Evolutionary conservation across 2,888 invertebrate genomes (phyloP), one percentile per base, ranked within the genome.

Genomic region (Teleogryllus oceanicus): DNA sequence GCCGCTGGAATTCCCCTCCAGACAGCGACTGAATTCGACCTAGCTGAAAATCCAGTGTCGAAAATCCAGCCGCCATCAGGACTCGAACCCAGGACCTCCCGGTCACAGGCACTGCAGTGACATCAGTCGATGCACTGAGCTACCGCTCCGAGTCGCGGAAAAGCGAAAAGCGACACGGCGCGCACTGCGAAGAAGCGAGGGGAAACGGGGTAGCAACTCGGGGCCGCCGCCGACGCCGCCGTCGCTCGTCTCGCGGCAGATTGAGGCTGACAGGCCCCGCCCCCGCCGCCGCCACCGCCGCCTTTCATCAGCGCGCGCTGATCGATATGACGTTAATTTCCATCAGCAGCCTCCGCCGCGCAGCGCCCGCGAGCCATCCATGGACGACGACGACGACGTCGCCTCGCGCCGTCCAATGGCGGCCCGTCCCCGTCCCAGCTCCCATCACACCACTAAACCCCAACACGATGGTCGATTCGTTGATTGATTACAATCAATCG

Each of bases 271-370:
- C 62, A n/a, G 62, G 62, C 62, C 16, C 62, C 62, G 16, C 62
- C 13, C 16, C 62, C n/a, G n/a, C 2, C 24, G 24, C 24, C 24
- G 24, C 24, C 24, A 24, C 1, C 62, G 62, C 62, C 62, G 62
- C 62, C 62, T 62, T 62, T 62, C 62, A 62, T 10, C 16, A 12
- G n/a, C 62, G 62, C 16, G 62, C 62, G 62, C 62, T 62, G 62
- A 62, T 62, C 62, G 62, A 62, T 62, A 62, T 62, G 62, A 62
- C 62, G 62, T 62, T 62, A 62, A 62, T 62, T 62, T 62, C 62
- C 62, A 62, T 62, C 62, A 62, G 62, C 62, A 62, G 62, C 62
- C 62, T 13, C 62, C 62, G 62, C 62, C 62, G 5, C 37, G 62
- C 62, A 18, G 62, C 62, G 16, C 13, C 16, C 62, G 16, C 16